A percentile compares a stretch with the other conserved stretches of the same genome.
Conservation (phyloP, 2,888 invertebrate species). For the Stegophylla sp. region DNA sequence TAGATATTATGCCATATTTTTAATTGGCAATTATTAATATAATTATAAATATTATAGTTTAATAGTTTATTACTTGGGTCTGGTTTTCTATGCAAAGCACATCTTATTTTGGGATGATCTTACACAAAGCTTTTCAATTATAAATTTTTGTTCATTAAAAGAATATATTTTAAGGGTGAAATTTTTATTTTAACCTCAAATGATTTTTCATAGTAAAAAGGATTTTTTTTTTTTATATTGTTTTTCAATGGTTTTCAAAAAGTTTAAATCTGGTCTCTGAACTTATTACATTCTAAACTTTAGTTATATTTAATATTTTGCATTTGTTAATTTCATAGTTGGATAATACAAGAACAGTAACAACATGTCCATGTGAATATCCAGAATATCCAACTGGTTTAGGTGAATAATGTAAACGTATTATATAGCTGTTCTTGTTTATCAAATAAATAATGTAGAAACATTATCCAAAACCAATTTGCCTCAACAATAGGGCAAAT, state of each 20-base stretch:
- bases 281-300: not conserved
- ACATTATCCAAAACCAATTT: not conserved
- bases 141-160: too few relatives aligned
- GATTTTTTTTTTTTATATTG: too few relatives aligned
- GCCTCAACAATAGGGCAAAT: conserved; percentile 6
- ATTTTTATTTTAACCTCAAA: too few relatives aligned
- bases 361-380: not conserved
- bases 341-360: not conserved
- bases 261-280: too few relatives aligned
- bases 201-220: too few relatives aligned
- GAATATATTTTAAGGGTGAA: too few relatives aligned
- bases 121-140: too few relatives aligned
- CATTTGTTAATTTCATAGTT: not conserved
- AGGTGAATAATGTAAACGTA: not conserved
- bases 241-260: too few relatives aligned
- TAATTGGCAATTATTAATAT: not conserved
- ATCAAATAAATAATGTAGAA: conserved; percentile 14
- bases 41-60: not conserved
- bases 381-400: not conserved
- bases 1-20: not conserved
- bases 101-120: too few relatives aligned
- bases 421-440: not conserved
- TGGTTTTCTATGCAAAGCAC: too few relatives aligned
- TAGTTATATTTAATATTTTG: too few relatives aligned
- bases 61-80: not conserved